Evolutionary conservation across 2,113 vertebrate genomes (phyloP).

Genomic region (Malurus alboscapulatus): DNA sequence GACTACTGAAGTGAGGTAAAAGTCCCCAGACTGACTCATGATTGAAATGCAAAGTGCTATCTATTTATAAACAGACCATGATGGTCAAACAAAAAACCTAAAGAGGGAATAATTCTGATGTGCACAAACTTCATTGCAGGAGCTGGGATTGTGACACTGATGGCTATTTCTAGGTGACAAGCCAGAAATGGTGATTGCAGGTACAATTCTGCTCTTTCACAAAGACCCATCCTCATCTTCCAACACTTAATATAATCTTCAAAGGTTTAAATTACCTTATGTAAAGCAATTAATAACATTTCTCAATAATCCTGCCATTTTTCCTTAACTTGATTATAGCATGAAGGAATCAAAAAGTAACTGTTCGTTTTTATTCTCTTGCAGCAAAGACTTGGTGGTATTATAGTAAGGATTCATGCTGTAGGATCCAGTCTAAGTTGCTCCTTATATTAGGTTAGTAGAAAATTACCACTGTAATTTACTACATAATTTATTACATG

Average conservation of each 20-base stretch:
- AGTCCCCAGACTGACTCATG: not conserved
- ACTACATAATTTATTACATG: not conserved
- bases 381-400: not conserved
- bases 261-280: not conserved
- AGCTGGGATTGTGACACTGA: not conserved
- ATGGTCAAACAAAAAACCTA: not conserved
- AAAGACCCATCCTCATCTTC: not conserved
- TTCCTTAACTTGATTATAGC: not conserved
- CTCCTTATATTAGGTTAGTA: not conserved
- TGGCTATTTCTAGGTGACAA: not conserved
- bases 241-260: not conserved
- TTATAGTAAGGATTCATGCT: rapidly evolving
- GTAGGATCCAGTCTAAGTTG: not conserved
- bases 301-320: not conserved
- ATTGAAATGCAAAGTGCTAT: not conserved
- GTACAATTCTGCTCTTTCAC: not conserved
- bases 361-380: not conserved
- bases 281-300: not conserved
- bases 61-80: not conserved
- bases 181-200: not conserved
- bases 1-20: not conserved
- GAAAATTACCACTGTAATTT: not conserved
- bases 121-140: not conserved
- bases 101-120: not conserved
- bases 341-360: not conserved